Base-by-base conservation (phyloP, 2,888 invertebrate species). In the Morpho deidamia region DNA sequence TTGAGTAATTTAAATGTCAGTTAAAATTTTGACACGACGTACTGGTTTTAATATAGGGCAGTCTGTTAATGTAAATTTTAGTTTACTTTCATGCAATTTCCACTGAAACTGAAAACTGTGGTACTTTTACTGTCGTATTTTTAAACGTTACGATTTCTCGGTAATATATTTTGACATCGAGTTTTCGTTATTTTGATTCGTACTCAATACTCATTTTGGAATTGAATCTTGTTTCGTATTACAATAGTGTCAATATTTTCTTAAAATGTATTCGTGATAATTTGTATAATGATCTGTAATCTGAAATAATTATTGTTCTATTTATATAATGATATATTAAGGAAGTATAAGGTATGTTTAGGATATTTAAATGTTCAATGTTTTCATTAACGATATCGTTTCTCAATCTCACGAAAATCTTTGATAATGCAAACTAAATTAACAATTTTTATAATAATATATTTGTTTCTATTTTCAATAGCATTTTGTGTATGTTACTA, bases 211-310 rank as follows among this genome's bases (percentile, higher is more conserved):
- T 75, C 64, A 69, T 76, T 23, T 77, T 74, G 86, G 86, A 86
- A 88, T 86, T 87, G 86, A 86, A 68, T 63, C 70, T 78, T 70
- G 71, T 78, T 81, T 78, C 65, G 71, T 23, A 23, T 23, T 23
- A 23, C 67, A 68, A 66, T 62, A 70, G 71, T 72, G 69, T 71
- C 76, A 58, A 81, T 86, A 85, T 86, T 87, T 86, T 86, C 75
- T 73, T 83, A 82, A 78, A 70, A 70, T 79, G 76, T 84, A 81
- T 77, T 64, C 65, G 70, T 72, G 64, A 60, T 63, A 66, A 68
- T 63, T 57, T 57, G 44, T 61, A 71, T 59, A 66, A 55, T 12
- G 60, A 66, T 64, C 59, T 59, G 57, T 57, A 53, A 49, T 53
- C 40, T 47, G 38, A 47, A 46, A 11, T 47, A 41, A 54, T 35